Evolutionary conservation across 2,888 invertebrate species (phyloP), one percentile per base, ranked within the genome.

Genomic region (Hylaea fasciaria): DNA sequence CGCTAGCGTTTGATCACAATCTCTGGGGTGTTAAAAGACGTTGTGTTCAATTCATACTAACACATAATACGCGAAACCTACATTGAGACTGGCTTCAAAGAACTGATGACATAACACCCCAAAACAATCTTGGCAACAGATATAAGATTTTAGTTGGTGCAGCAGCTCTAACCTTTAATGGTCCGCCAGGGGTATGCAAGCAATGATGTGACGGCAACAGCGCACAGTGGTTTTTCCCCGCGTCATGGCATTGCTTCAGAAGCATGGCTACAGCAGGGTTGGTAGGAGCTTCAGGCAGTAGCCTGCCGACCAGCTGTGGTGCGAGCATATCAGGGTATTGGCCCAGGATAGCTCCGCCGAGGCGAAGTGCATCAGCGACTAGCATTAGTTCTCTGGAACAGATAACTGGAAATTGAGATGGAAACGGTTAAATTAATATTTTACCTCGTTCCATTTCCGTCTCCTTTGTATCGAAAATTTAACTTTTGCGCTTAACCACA

Each of bases 131-230:
- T 22, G 22, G 22, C 22, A 5, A 22, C 22, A 2, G 5, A 2
- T 22, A 22, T 22, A 2, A 22, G 5, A 2, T 22, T 22, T 22
- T 22, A 22, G 22, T 2, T 22, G n/a, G n/a, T n/a, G n/a, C n/a
- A n/a, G n/a, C 22, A 22, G 2, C 22, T 22, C 5, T 22, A 62
- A 97, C 97, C 93, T 99, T 99, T 5, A 99, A 89, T 0, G 99
- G 99, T 0, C 99, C 99, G 45, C 99, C 99, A n/a, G 99, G 99
- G 0, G 99, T 99, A 81, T 99, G 99, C 65, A 99, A 92, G 76
- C 98, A 99, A 83, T 99, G 99, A 85, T 98, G 98, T 0, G 97
- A 94, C 0, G 99, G 99, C 70, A 98, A 93, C 51, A 99, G 86
- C 0, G 98, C 96, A 74, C 98, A 98, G 77, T 98, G 96, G 48